phyloP scores from a whole-genome alignment of 2,797 vertebrate genomes.

The Meda fulgida region DNA sequence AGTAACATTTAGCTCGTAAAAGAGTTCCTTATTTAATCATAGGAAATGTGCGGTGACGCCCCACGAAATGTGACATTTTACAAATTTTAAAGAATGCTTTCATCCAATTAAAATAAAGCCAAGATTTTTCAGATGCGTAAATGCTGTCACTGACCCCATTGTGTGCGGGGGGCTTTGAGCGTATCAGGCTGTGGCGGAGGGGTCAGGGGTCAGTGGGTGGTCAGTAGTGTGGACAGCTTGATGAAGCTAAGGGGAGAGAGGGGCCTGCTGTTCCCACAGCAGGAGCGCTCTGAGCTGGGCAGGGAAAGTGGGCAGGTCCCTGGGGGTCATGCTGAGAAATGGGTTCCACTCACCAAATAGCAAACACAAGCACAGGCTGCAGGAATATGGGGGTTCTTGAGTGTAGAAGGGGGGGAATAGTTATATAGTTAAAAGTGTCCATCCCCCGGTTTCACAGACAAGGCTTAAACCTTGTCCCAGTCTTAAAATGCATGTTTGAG shows the following conservation, averaged over 20 bases:
- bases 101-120: slow-evolving; percentile 53
- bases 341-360: slow-evolving; percentile 39
- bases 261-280: slow-evolving; percentile 55
- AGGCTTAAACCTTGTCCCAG: too few species aligned
- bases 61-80: slow-evolving; percentile 10
- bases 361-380: slow-evolving; percentile 18
- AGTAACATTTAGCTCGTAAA: not conserved
- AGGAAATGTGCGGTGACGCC: slow-evolving; percentile 4
- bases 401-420: not conserved
- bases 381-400: slow-evolving; percentile 11
- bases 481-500: too few species aligned
- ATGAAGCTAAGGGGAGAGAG: slow-evolving; percentile 53
- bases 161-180: slow-evolving; percentile 42
- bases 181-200: slow-evolving; percentile 21
- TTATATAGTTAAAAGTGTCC: not conserved
- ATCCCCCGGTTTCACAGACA: too few species aligned
- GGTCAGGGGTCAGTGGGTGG: slow-evolving; percentile 58
- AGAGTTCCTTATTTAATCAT: slow-evolving; percentile 6
- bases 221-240: slow-evolving; percentile 59
- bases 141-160: slow-evolving; percentile 48
- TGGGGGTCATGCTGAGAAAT: slow-evolving; percentile 42
- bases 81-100: slow-evolving; percentile 29
- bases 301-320: slow-evolving; percentile 38
- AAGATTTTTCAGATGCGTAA: slow-evolving; percentile 53
- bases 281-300: slow-evolving; percentile 19